A percentile compares a stretch with the other conserved stretches of the same genome.
Conservation (phyloP, 1,140 invertebrate species). For the Pentalonia nigronervosa region DNA sequence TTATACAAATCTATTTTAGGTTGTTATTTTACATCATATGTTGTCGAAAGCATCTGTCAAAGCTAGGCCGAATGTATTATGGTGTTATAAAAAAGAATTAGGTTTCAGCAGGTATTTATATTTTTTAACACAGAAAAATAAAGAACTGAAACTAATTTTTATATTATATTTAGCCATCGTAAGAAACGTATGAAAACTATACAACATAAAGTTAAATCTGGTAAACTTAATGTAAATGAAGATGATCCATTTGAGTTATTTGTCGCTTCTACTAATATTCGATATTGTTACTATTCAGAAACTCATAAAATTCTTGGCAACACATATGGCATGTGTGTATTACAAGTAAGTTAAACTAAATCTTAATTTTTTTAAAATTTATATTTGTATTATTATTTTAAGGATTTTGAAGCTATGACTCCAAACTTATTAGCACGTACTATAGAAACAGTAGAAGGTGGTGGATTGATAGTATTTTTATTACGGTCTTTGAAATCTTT, state of each 20-base stretch:
- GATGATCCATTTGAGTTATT: slow-evolving; percentile 98
- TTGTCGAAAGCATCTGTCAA: slow-evolving; percentile 92
- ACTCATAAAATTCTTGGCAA: slow-evolving; percentile 98
- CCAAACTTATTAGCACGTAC: slow-evolving; percentile 97
- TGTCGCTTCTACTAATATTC: slow-evolving; percentile 93
- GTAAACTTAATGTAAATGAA: slow-evolving; percentile 90
- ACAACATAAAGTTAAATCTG: slow-evolving; percentile 86
- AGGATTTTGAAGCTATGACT: slow-evolving; percentile 99
- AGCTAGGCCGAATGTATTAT: slow-evolving; percentile 89
- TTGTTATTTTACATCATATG: slow-evolving; percentile 97
- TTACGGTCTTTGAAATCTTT: slow-evolving; percentile 85
- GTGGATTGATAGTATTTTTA: slow-evolving; percentile 90
- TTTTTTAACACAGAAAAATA: slow-evolving; percentile 43
- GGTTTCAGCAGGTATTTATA: slow-evolving; percentile 83
- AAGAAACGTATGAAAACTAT: slow-evolving; percentile 91
- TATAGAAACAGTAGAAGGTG: slow-evolving; percentile 98
- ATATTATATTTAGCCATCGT: slow-evolving; percentile 75
- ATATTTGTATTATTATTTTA: slow-evolving; percentile 61
- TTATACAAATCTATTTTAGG: slow-evolving; percentile 67
- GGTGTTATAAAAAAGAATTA: slow-evolving; percentile 99
- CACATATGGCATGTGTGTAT: slow-evolving; percentile 95
- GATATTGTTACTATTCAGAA: slow-evolving; percentile 97
- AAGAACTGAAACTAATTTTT: not conserved
- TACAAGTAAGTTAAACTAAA: slow-evolving; percentile 73
- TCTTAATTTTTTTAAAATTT: not conserved